Evolutionary conservation across 2,888 invertebrate species (phyloP), one percentile per base, ranked within the genome.

Genomic region (Bhutanitis thaidina): DNA sequence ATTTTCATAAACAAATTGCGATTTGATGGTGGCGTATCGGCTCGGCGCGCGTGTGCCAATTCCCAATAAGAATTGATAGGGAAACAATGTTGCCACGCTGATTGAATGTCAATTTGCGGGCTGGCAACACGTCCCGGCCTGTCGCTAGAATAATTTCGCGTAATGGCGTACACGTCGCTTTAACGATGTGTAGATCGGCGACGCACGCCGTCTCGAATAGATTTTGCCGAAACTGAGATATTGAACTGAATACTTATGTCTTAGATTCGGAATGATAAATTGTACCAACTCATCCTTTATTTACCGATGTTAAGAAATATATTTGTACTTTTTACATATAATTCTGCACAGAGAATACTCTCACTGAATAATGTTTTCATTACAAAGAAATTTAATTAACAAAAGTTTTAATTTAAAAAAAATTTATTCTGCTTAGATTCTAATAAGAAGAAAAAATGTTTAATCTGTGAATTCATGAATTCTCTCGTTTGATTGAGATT

Each of bases 1-100:
- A 89, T 89, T 89, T 89, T 89, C 89, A 89, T 89, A 89, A 89
- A 89, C 89, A 89, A 89, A 89, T 89, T 87, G 87, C 86, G 79
- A 78, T 89, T 89, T 89, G 89, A 89, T 89, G 88, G 86, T 77
- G 80, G 75, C 80, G 79, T 78, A 77, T 78, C 72, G 71, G 63
- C 64, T 45, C 47, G 61, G 53, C 62, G 73, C 64, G 80, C 80
- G 86, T 80, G 85, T 70, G 79, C 76, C 70, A 70, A 79, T 76
- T 86, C 65, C 80, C 87, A 86, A 88, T 85, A 85, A 83, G 83
- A 81, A 88, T 87, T 87, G 87, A 88, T 88, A 87, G 83, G 83
- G 79, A 88, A 88, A 88, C 88, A 88, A 87, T 87, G 84, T 80
- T 74, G 78, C 75, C 65, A 80, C 85, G 77, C 85, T 89, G 89